phyloP scores from a whole-genome alignment of 2,888 invertebrate species.

The Lepidochitona cinerea region DNA sequence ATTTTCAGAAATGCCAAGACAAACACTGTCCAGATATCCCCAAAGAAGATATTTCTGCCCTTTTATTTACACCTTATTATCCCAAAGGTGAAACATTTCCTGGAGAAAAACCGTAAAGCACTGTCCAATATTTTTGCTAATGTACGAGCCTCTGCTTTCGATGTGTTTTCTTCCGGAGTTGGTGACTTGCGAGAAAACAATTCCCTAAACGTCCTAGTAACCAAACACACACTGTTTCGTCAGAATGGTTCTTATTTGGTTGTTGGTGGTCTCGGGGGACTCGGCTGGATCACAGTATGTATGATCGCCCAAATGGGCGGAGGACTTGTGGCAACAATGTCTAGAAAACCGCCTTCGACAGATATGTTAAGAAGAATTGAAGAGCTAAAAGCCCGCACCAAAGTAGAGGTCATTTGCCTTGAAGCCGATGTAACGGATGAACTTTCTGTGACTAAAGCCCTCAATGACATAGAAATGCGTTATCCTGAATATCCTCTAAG shows the following conservation, averaged over 20 bases:
- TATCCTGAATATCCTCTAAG: conserved; percentile 24
- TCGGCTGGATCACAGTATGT: conserved; percentile 48
- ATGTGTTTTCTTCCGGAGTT: not conserved
- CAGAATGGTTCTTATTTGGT: conserved; percentile 40
- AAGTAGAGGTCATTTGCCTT: not conserved
- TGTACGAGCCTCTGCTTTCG: conserved; percentile 29
- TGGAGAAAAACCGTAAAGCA: too few relatives aligned
- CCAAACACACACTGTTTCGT: conserved; percentile 27
- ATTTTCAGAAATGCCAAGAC: too few relatives aligned
- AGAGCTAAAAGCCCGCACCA: not conserved
- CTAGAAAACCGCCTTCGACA: conserved; percentile 29
- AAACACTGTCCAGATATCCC: too few relatives aligned
- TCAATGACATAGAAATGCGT: not conserved
- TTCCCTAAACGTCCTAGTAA: not conserved
- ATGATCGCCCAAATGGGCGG: conserved; percentile 41
- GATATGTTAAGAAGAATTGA: conserved; percentile 3
- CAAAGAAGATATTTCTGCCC: too few relatives aligned
- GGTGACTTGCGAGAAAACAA: not conserved
- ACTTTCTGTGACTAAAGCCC: conserved; percentile 14
- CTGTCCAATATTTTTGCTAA: too few relatives aligned
- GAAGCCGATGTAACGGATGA: not conserved
- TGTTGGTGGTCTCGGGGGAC: conserved; percentile 48
- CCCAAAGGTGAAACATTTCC: too few relatives aligned
- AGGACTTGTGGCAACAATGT: conserved; percentile 35
- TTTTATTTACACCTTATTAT: too few relatives aligned